These are phyloP conservation scores for Trigoniulus corallinus DNA, from an alignment of 1,140 invertebrate genomes.

Conservation along the genomic window DNA sequence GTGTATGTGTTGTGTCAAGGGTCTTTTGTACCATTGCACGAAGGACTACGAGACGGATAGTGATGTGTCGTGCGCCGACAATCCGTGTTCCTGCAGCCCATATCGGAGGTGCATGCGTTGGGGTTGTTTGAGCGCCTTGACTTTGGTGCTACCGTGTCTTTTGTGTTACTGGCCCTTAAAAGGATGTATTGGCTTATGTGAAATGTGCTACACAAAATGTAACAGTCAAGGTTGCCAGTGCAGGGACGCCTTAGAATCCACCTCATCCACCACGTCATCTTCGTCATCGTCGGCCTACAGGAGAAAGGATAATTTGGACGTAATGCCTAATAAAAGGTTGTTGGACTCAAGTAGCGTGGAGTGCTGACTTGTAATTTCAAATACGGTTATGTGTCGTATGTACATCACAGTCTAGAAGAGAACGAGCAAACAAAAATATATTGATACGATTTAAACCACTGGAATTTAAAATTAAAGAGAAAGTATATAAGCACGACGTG, in stretches of 20 bases:
- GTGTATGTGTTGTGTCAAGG: conserved; percentile 85
- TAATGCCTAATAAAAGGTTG: no score
- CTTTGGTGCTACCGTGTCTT: conserved; percentile 67
- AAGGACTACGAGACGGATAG: conserved; percentile 49
- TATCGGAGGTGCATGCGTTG: conserved; percentile 50
- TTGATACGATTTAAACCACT: no score
- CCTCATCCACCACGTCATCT: not conserved
- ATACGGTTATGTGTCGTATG: no score
- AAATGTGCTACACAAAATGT: conserved; percentile 60
- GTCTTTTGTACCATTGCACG: conserved; percentile 77
- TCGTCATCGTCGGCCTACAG: not conserved
- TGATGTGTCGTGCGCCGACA: conserved; percentile 49
- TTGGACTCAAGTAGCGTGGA: no score
- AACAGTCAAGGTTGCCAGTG: conserved; percentile 49
- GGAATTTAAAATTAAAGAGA: no score
- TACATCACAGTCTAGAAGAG: no score
- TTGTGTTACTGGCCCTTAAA: conserved; percentile 81
- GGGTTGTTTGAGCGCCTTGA: conserved; percentile 62
- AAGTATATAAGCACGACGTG: no score
- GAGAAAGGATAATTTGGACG: not conserved
- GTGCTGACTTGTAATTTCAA: no score
- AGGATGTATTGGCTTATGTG: conserved; percentile 55
- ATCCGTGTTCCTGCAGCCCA: conserved; percentile 68
- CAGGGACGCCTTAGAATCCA: not conserved
- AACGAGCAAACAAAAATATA: no score